These are phyloP conservation scores for Cyanoderma ruficeps DNA, from an alignment of 2,113 vertebrate genomes.

Conservation along the genomic window DNA sequence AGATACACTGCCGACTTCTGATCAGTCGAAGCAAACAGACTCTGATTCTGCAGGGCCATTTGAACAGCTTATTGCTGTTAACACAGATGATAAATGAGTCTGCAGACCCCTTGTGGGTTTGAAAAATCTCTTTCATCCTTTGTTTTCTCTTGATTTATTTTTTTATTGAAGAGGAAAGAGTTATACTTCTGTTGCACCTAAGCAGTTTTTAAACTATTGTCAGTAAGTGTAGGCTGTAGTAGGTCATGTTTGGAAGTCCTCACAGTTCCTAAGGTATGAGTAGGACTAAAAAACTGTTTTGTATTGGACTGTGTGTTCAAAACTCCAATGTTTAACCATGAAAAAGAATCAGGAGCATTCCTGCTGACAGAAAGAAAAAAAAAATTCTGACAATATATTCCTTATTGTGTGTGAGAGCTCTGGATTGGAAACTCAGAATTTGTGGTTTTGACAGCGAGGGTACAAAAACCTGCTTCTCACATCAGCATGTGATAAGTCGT, in stretches of 20 bases:
- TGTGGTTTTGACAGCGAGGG: not conserved
- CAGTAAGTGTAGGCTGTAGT: not conserved
- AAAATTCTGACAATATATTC: not conserved
- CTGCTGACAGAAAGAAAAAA: not conserved
- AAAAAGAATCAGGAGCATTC: not conserved
- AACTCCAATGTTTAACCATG: not conserved
- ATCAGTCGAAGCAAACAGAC: not conserved
- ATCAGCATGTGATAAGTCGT: fast-evolving
- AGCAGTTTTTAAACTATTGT: not conserved
- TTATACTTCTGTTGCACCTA: not conserved
- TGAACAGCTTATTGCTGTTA: not conserved
- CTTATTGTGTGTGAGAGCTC: not conserved
- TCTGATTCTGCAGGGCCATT: not conserved
- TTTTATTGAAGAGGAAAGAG: not conserved
- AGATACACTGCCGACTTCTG: not conserved
- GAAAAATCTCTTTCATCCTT: constrained; percentile 31
- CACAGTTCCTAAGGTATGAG: not conserved
- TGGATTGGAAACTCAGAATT: not conserved
- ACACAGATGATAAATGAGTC: not conserved
- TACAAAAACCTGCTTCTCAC: not conserved
- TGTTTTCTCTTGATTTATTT: constrained; percentile 3
- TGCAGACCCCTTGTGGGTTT: not conserved
- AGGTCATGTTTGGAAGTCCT: not conserved
- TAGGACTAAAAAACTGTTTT: not conserved
- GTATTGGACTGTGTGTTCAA: not conserved